Percentiles rank a stretch among this genome's conserved stretches.
Evolutionary conservation across 2,888 invertebrate species (phyloP).

Genomic region (Ophion costatus): DNA sequence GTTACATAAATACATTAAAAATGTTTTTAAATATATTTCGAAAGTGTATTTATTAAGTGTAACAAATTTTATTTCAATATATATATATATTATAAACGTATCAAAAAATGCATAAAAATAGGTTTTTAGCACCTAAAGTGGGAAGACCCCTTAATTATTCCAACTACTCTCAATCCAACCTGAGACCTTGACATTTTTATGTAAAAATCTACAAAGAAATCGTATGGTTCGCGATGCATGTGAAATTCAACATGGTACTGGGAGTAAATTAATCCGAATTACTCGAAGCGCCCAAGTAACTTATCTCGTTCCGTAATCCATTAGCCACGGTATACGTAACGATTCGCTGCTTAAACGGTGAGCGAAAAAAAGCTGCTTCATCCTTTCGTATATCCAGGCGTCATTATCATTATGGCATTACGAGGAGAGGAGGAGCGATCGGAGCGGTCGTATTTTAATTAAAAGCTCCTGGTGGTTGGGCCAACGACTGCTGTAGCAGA

Average conservation of each 20-base stretch:
- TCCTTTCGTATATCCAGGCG: conserved; percentile 27
- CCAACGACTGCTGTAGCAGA: conserved; percentile 9
- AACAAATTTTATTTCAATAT: no score
- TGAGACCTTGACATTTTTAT: no score
- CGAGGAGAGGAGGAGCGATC: conserved; percentile 2
- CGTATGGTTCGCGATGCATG: no score
- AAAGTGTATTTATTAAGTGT: no score
- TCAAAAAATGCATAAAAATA: no score
- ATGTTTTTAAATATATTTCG: no score
- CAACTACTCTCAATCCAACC: no score
- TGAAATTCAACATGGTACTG: neutral
- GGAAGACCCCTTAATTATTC: no score
- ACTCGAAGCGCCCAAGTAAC: neutral
- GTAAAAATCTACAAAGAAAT: no score
- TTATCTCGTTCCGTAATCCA: conserved; percentile 1
- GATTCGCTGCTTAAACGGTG: conserved; percentile 2
- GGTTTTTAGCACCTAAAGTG: no score
- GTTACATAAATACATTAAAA: no score
- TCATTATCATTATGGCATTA: conserved; percentile 60
- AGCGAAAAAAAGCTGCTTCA: neutral
- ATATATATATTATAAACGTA: no score
- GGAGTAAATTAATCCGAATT: conserved; percentile 4
- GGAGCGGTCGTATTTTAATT: conserved; percentile 61
- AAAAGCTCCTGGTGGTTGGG: conserved; percentile 51
- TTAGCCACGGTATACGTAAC: conserved; percentile 9